Percentiles rank a stretch among this genome's conserved stretches.
These are phyloP conservation scores for Trachelus troglodyta DNA, from an alignment of 2,888 invertebrate genomes.

Conservation along the genomic window DNA sequence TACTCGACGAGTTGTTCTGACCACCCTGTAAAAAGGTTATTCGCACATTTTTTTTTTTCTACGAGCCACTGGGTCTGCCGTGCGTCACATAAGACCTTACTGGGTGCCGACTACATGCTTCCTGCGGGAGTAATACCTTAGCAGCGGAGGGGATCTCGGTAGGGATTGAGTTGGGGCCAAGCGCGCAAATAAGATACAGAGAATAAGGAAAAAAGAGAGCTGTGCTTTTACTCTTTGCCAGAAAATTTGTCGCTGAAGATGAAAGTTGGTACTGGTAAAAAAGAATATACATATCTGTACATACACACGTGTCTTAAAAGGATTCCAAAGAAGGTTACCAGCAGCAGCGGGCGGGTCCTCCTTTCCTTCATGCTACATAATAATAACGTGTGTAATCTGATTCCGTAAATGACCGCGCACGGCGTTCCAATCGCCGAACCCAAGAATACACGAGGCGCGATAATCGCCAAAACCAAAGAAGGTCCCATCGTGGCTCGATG, in stretches of 20 bases:
- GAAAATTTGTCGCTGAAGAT: background rate
- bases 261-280: background rate
- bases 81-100: background rate
- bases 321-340: background rate
- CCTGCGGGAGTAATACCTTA: background rate
- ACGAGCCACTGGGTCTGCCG: background rate
- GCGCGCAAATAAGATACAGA: background rate
- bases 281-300: background rate
- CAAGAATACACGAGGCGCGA: background rate
- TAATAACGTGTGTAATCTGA: background rate
- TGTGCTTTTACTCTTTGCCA: background rate
- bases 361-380: background rate
- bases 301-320: background rate
- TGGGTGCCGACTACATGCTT: background rate
- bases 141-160: background rate
- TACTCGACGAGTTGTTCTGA: conserved; percentile 54
- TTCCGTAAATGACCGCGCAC: background rate
- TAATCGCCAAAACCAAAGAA: background rate
- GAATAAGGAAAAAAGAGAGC: background rate
- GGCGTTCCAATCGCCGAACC: background rate
- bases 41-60: conserved; percentile 8
- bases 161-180: background rate
- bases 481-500: background rate
- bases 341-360: background rate
- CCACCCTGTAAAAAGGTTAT: conserved; percentile 47